Percentiles rank a stretch among this genome's conserved stretches.
Conservation (phyloP, 2,888 invertebrate species). For the Noctua pronuba region DNA sequence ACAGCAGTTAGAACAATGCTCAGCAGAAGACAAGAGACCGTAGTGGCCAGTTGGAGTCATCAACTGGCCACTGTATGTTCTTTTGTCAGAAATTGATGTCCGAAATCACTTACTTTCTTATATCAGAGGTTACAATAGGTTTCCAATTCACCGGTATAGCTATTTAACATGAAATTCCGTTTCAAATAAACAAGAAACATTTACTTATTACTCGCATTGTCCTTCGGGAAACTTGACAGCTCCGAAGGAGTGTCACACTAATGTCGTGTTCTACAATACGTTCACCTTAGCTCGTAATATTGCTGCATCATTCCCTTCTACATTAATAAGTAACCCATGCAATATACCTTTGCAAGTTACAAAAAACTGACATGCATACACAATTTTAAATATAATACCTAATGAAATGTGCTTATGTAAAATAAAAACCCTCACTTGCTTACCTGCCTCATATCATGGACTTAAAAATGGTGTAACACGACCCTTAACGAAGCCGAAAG, state of each 20-base stretch:
- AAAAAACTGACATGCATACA: neutral
- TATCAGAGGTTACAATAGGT: neutral
- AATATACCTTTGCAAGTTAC: neutral
- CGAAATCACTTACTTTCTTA: no score
- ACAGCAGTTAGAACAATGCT: no score
- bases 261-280: neutral
- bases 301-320: conserved; percentile 3
- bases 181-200: conserved; percentile 24
- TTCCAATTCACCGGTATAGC: neutral
- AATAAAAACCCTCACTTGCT: no score
- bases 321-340: neutral
- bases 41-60: no score
- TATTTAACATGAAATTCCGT: neutral
- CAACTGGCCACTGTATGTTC: no score
- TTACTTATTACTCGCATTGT: conserved; percentile 28
- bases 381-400: neutral
- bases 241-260: conserved; percentile 9
- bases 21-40: no score
- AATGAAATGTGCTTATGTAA: no score
- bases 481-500: no score
- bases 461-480: no score
- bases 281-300: conserved; percentile 14
- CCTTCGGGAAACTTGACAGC: conserved; percentile 27
- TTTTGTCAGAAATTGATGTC: no score
- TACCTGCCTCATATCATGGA: no score